Evolutionary conservation across 2,113 vertebrate species (phyloP).

Genomic region (Sceloporus undulatus): DNA sequence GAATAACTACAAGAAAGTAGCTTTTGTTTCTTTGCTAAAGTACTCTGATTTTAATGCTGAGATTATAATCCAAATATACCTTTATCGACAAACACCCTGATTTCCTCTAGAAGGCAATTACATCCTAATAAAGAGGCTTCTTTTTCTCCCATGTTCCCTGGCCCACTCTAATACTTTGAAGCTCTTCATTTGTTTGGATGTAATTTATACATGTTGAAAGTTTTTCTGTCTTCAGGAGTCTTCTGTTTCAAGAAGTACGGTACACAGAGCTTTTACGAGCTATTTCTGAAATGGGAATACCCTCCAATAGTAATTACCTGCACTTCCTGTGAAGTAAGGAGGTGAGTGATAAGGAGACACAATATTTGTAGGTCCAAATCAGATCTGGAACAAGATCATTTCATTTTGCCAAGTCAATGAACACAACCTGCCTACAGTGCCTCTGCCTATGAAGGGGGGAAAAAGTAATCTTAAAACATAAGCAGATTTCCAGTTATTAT

Average conservation of each 20-base stretch:
- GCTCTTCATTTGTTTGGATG: constrained; percentile 80
- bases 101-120: constrained; percentile 72
- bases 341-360: constrained; percentile 54
- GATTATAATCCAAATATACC: constrained; percentile 50
- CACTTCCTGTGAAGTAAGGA: constrained; percentile 69
- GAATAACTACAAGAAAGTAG: constrained; percentile 56
- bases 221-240: constrained; percentile 74
- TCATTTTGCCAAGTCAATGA: neutral
- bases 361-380: constrained; percentile 44
- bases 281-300: constrained; percentile 84
- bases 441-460: neutral
- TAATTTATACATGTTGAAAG: constrained; percentile 91
- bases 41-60: constrained; percentile 44
- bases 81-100: constrained; percentile 45
- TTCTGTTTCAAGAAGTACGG: constrained; percentile 82
- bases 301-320: constrained; percentile 79
- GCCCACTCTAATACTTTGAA: constrained; percentile 80
- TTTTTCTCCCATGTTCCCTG: constrained; percentile 58
- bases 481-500: neutral
- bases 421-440: neutral
- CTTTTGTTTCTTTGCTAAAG: constrained; percentile 76
- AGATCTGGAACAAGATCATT: neutral
- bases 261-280: constrained; percentile 81
- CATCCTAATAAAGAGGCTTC: constrained; percentile 59
- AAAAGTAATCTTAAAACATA: neutral